phyloP scores from a whole-genome alignment of 2,888 invertebrate genomes.

The Polietes domitor region DNA sequence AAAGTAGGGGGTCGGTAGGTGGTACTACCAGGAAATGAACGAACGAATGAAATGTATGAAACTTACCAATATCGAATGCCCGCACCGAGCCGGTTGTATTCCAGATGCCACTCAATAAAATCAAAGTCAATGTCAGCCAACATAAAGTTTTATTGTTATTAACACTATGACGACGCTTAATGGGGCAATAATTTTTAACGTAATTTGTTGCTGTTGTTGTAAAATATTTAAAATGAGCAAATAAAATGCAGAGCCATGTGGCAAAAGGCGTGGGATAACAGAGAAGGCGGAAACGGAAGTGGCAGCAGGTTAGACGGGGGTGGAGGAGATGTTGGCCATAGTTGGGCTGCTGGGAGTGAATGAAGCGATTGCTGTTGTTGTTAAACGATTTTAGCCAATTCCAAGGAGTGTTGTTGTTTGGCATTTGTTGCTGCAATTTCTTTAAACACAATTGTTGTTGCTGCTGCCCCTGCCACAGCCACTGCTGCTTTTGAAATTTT shows the following conservation, averaged over 20 bases:
- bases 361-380: conserved; percentile 32
- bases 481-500: conserved; percentile 67
- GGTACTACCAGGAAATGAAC: neutral
- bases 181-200: conserved; percentile 75
- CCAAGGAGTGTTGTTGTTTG: neutral
- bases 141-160: conserved; percentile 78
- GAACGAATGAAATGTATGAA: neutral
- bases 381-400: conserved; percentile 11
- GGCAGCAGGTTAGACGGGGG: conserved; percentile 64
- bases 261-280: neutral
- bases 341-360: conserved; percentile 9
- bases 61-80: conserved; percentile 77
- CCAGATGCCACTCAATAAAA: conserved; percentile 73
- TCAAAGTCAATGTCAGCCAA: conserved; percentile 77
- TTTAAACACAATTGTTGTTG: conserved; percentile 23
- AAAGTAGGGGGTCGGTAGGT: no score
- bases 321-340: conserved; percentile 40
- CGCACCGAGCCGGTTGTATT: conserved; percentile 49
- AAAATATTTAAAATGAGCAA: conserved; percentile 70
- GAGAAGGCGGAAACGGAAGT: conserved; percentile 28
- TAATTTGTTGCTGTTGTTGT: conserved; percentile 73
- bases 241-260: conserved; percentile 36
- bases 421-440: neutral
- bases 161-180: conserved; percentile 75
- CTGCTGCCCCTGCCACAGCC: conserved; percentile 34